Evolutionary conservation across 1,140 invertebrate species (phyloP), one percentile per base, ranked within the genome.

Genomic region (Zophobas atratus): DNA sequence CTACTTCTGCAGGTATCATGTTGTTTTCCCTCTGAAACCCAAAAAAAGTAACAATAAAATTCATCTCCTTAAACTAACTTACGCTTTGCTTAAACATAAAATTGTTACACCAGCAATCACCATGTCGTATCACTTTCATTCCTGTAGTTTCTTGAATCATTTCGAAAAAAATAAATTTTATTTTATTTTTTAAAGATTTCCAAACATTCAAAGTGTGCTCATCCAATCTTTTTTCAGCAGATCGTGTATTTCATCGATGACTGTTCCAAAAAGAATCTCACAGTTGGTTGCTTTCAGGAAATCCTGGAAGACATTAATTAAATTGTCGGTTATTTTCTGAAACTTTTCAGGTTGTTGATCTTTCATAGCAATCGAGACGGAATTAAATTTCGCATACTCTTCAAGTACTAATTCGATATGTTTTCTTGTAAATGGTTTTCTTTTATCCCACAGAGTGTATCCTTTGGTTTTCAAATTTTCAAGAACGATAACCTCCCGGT

Each of bases 351-450:
- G 81, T 48, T 86, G 78, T 51, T 85, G 83, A 36, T 85, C 79
- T 77, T 87, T 88, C 33, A 89, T 81, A 0, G 87, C 87, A 77
- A 88, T 85, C 0, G 88, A 88, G 0, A 88, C 70, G 0, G 89
- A 89, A 82, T 91, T 90, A 6, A 89, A 85, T 56, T 85, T 87
- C 3, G 86, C 90, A 79, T 91, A 86, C 32, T 85, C 86, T 72
- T 86, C 82, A 34, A 91, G 84, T 0, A 88, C 85, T 1, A 87
- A 57, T 6, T 80, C 82, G 4, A 89, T 82, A 77, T 90, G 88
- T 0, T 88, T 84, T 20, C 86, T 70, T 1, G 87, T 83, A 20
- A 20, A 20, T 20, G 20, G 20, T 20, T 20, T 20, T 20, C 20
- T 20, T 51, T 88, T 86, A 78, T 90, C 84, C 55, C 86, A 83